These are phyloP conservation scores for Rotaria sp. DNA, from an alignment of 2,888 invertebrate species.

Conservation along the genomic window DNA sequence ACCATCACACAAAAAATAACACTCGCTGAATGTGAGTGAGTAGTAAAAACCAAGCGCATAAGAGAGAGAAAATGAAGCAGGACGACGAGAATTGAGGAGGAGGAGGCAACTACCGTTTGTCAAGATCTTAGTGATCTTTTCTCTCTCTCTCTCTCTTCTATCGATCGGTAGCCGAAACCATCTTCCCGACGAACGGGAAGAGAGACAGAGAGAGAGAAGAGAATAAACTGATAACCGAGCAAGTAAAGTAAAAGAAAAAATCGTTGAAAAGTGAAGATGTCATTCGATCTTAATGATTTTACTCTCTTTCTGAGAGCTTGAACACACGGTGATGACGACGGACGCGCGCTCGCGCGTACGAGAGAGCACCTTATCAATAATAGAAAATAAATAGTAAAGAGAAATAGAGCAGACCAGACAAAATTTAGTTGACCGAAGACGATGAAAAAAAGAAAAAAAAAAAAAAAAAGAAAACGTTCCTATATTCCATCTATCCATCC, in stretches of 20 bases:
- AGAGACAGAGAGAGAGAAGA: not conserved
- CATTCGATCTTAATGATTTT: slow-evolving; percentile 14
- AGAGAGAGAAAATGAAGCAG: not conserved
- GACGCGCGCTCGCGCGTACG: not conserved
- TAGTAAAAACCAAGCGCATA: not conserved
- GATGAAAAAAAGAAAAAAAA: not conserved
- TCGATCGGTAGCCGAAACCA: slow-evolving; percentile 6
- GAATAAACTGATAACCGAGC: not conserved
- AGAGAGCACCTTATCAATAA: slow-evolving; percentile 5
- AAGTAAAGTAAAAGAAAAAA: slow-evolving; percentile 10
- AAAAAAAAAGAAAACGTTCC: not conserved
- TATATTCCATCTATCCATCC: not conserved
- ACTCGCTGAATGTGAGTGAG: not conserved
- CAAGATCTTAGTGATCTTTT: slow-evolving; percentile 14
- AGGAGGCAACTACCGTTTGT: not conserved
- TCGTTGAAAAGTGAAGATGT: slow-evolving; percentile 9
- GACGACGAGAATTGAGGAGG: slow-evolving; percentile 4
- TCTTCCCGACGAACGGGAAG: slow-evolving; percentile 4
- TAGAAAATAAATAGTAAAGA: slow-evolving; percentile 12
- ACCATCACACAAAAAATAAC: not conserved
- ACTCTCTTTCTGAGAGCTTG: slow-evolving; percentile 12
- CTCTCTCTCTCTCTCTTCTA: not conserved
- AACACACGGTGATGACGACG: slow-evolving; percentile 12
- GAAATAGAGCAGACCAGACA: slow-evolving; percentile 8
- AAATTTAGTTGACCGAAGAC: slow-evolving; percentile 4